These are phyloP conservation scores for Yponomeuta sedellus DNA, from an alignment of 2,888 invertebrate species.

Conservation along the genomic window DNA sequence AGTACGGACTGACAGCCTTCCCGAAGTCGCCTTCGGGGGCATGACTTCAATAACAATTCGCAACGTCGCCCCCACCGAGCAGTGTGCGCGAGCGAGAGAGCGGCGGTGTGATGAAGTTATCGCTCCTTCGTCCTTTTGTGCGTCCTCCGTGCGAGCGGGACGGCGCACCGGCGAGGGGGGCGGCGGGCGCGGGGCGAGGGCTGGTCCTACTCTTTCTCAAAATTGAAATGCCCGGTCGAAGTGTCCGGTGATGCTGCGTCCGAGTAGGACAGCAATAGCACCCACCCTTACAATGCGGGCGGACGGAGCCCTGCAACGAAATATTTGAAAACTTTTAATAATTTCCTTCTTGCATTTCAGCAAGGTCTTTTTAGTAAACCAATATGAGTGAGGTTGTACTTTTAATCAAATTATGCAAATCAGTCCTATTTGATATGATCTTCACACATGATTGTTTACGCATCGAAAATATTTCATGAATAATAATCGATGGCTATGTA, in stretches of 20 bases:
- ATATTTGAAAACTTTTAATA: constrained; percentile 63
- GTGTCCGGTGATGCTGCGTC: constrained; percentile 77
- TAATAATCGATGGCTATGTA: too few relatives aligned
- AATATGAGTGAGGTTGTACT: background rate
- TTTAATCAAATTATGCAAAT: background rate
- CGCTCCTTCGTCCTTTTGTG: constrained; percentile 78
- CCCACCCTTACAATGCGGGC: constrained; percentile 75
- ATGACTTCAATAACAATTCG: constrained; percentile 78
- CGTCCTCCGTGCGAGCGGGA: constrained; percentile 71
- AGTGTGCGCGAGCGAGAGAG: constrained; percentile 70
- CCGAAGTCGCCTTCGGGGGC: constrained; percentile 77
- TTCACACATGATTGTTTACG: too few relatives aligned
- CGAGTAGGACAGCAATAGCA: constrained; percentile 74
- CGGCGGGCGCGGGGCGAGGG: constrained; percentile 49
- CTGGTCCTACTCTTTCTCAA: constrained; percentile 76
- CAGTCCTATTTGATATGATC: too few relatives aligned
- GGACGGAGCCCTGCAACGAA: constrained; percentile 66
- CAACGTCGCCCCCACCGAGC: constrained; percentile 75
- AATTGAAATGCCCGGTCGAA: constrained; percentile 78
- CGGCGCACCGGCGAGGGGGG: constrained; percentile 40
- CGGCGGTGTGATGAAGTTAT: constrained; percentile 73
- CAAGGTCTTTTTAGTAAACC: background rate
- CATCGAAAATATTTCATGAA: too few relatives aligned
- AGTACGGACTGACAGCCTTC: constrained; percentile 75
- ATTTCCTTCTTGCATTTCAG: background rate